Conservation (phyloP, 1,140 invertebrate species). For the Trinorchestia longiramus region DNA sequence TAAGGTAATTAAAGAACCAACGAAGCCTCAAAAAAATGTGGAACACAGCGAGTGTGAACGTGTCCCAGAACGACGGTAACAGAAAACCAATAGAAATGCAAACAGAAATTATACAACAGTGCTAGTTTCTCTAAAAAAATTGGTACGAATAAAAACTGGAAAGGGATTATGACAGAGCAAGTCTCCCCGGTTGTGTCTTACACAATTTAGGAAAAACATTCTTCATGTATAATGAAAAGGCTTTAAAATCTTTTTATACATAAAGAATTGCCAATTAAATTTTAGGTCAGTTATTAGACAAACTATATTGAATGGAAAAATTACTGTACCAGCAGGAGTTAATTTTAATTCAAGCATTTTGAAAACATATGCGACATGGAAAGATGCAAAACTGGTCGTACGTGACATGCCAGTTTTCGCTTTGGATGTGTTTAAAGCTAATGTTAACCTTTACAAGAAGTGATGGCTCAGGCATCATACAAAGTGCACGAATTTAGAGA, state of each 20-base stretch:
- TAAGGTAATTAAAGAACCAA: neutral
- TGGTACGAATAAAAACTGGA: neutral
- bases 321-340: neutral
- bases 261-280: neutral
- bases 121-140: neutral
- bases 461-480: neutral
- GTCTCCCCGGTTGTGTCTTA: neutral
- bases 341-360: neutral
- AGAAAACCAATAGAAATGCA: neutral
- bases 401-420: no score
- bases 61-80: neutral
- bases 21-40: neutral
- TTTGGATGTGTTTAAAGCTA: neutral
- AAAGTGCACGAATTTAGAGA: neutral
- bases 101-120: neutral
- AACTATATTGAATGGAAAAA: neutral
- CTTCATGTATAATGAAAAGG: neutral
- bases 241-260: neutral
- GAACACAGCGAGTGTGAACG: neutral
- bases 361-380: no score
- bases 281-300: neutral
- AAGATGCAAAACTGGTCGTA: no score
- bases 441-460: neutral
- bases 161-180: neutral
- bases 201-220: neutral